Conservation (phyloP, 2,113 vertebrate genomes). For the Heptranchias perlo region DNA sequence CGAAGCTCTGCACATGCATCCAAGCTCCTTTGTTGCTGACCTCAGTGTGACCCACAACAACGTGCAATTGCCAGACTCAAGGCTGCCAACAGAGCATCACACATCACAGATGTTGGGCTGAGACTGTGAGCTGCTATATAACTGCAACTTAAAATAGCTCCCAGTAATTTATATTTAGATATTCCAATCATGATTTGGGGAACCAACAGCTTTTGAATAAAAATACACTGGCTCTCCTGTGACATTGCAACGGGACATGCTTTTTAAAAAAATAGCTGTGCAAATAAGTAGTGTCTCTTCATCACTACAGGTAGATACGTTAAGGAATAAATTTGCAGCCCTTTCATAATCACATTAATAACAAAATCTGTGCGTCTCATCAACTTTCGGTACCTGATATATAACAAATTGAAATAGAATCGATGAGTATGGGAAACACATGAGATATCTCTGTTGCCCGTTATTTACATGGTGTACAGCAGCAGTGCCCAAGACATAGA, state of each 20-base stretch:
- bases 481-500: too few relatives aligned
- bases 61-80: neutral
- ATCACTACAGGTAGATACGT: neutral
- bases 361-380: neutral
- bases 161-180: neutral
- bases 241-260: too few relatives aligned
- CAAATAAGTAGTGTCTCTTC: neutral
- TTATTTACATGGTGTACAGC: too few relatives aligned
- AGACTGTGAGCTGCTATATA: neutral
- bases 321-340: neutral
- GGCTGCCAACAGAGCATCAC: neutral
- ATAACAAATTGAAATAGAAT: neutral
- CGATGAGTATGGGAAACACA: neutral
- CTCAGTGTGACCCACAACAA: neutral
- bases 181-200: neutral
- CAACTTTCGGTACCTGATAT: neutral
- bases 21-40: neutral
- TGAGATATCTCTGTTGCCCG: too few relatives aligned
- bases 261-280: neutral
- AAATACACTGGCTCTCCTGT: neutral
- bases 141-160: neutral
- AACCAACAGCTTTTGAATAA: neutral
- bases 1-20: neutral
- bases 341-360: neutral
- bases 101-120: too few relatives aligned